phyloP scores from a whole-genome alignment of 2,797 vertebrate species.

The Glyptemys insculpta region DNA sequence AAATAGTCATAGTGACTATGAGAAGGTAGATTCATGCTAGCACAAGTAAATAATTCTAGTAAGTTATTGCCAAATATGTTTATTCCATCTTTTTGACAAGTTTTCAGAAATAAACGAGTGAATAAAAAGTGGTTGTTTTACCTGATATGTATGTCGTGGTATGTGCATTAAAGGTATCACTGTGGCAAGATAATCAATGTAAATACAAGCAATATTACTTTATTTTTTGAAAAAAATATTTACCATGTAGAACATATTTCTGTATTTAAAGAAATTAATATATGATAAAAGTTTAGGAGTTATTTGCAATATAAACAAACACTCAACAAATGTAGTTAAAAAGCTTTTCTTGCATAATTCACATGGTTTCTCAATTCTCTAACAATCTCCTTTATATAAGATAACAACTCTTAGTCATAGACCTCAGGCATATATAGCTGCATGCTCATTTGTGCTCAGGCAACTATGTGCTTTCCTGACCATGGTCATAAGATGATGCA shows the following conservation, averaged over 20 bases:
- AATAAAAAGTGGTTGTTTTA: not conserved
- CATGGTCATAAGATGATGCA: slow-evolving; percentile 35
- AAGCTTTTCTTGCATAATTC: slow-evolving; percentile 58
- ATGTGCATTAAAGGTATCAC: not conserved
- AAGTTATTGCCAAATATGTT: not conserved
- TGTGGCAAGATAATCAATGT: not conserved
- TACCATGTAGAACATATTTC: slow-evolving; percentile 24
- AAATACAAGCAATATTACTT: not conserved
- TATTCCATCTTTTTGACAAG: not conserved
- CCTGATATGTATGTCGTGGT: not conserved
- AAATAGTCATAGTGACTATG: not conserved
- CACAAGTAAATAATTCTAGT: not conserved
- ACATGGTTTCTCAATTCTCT: slow-evolving; percentile 56
- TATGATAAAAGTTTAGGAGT: slow-evolving; percentile 21
- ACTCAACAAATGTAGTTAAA: slow-evolving; percentile 25
- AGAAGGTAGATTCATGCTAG: not conserved
- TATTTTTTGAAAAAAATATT: not conserved
- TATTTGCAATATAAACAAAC: not conserved
- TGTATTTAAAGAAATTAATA: slow-evolving; percentile 19
- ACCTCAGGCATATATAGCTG: slow-evolving; percentile 11
- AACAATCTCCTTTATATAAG: slow-evolving; percentile 49
- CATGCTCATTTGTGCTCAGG: slow-evolving; percentile 1
- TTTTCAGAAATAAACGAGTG: not conserved
- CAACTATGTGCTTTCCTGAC: slow-evolving; percentile 27
- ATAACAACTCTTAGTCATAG: slow-evolving; percentile 63